Conservation (phyloP, 2,113 vertebrate species). For the Chaetodon trifascialis region DNA sequence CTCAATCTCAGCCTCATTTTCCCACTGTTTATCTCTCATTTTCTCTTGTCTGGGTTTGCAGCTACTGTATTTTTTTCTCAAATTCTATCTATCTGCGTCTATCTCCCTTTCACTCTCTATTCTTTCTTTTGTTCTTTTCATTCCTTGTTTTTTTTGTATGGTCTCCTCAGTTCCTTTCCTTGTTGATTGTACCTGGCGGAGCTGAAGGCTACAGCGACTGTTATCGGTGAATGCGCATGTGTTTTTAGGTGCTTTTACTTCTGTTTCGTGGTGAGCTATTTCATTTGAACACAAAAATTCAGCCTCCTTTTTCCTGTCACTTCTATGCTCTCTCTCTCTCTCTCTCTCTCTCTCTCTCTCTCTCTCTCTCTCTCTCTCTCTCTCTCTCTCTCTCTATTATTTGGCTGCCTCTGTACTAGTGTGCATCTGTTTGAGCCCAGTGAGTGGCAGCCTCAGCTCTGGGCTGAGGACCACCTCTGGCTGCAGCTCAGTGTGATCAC, state of each 20-base stretch:
- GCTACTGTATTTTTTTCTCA: slow-evolving; percentile 15
- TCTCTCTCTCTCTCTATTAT: neutral
- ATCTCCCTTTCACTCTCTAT: neutral
- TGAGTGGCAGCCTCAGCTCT: slow-evolving; percentile 13
- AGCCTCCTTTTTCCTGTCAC: neutral
- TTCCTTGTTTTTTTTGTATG: neutral
- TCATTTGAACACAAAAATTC: neutral
- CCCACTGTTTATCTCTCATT: slow-evolving; percentile 58
- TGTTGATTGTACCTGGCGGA: slow-evolving; percentile 13
- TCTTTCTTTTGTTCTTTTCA: slow-evolving; percentile 23
- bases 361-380: neutral
- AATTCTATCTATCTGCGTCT: slow-evolving; percentile 5
- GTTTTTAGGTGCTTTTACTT: neutral
- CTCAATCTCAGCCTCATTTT: slow-evolving; percentile 55
- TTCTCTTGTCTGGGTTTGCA: slow-evolving; percentile 37
- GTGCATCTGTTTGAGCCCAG: slow-evolving; percentile 30
- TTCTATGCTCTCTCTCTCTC: neutral
- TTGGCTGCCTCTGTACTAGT: neutral
- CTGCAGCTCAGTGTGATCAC: slow-evolving; percentile 10
- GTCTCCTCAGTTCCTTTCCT: neutral
- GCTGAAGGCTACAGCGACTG: neutral
- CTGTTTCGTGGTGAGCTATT: neutral
- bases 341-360: too few relatives aligned
- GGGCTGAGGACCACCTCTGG: slow-evolving; percentile 18
- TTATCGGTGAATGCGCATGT: neutral